Percentiles rank a stretch among this genome's conserved stretches.
phyloP scores from a whole-genome alignment of 2,113 vertebrate genomes.

The Bungarus multicinctus region DNA sequence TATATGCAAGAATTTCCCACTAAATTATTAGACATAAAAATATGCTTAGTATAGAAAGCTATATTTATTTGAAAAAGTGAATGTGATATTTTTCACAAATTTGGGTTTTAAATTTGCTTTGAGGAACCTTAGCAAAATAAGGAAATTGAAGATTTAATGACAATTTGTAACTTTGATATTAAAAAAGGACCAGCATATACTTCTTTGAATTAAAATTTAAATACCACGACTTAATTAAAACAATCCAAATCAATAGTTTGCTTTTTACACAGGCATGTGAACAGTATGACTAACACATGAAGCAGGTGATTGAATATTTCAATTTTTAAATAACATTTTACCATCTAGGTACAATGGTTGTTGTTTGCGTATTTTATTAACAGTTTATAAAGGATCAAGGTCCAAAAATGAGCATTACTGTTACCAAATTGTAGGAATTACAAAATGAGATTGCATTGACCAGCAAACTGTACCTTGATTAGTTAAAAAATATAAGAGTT shows the following conservation, averaged over 20 bases:
- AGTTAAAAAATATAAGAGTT: constrained; percentile 77
- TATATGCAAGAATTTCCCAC: constrained; percentile 36
- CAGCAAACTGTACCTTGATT: constrained; percentile 73
- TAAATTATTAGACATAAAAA: constrained; percentile 68
- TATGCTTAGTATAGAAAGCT: constrained; percentile 67
- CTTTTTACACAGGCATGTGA: constrained; percentile 56
- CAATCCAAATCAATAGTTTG: constrained; percentile 58
- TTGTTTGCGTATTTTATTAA: constrained; percentile 54
- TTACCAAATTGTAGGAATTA: constrained; percentile 68
- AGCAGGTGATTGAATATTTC: constrained; percentile 43
- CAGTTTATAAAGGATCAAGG: constrained; percentile 62
- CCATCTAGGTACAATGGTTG: constrained; percentile 72
- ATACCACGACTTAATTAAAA: constrained; percentile 65
- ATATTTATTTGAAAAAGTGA: constrained; percentile 62
- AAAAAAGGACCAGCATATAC: constrained; percentile 24
- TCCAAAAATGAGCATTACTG: constrained; percentile 66
- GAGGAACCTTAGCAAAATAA: constrained; percentile 47
- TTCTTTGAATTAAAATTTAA: constrained; percentile 9
- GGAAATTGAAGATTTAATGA: constrained; percentile 54
- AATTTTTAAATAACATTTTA: constrained; percentile 53
- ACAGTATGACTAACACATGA: constrained; percentile 54
- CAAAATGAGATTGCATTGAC: constrained; percentile 69
- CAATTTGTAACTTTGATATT: constrained; percentile 48
- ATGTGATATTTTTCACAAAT: constrained; percentile 59
- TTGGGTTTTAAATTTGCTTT: constrained; percentile 61